These are phyloP conservation scores for Sphaeridia pumilis DNA, from an alignment of 2,888 invertebrate species.

Conservation along the genomic window DNA sequence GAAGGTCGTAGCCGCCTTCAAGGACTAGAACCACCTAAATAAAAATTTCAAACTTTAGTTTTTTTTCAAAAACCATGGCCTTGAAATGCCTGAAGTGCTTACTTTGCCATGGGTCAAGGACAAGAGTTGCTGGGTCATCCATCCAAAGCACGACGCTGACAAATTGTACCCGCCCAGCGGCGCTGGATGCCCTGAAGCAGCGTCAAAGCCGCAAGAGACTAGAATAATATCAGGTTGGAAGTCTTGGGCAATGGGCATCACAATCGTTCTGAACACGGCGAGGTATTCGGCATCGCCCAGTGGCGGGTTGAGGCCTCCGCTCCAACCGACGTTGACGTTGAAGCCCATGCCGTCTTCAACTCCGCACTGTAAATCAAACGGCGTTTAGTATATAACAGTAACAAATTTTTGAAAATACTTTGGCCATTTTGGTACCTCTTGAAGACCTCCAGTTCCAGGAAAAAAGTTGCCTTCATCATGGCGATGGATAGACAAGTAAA, in stretches of 20 bases:
- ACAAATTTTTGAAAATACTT: too few species aligned
- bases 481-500: constrained; percentile 94
- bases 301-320: constrained; percentile 75
- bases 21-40: constrained; percentile 76
- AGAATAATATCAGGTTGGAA: constrained; percentile 86
- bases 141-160: constrained; percentile 90
- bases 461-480: constrained; percentile 99
- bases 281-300: constrained; percentile 88
- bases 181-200: constrained; percentile 70
- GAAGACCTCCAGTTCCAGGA: constrained; percentile 95
- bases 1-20: constrained; percentile 94
- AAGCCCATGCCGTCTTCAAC: constrained; percentile 77
- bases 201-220: constrained; percentile 97
- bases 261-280: constrained; percentile 86
- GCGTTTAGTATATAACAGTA: too few species aligned
- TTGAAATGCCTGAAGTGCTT: too few species aligned
- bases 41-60: too few species aligned
- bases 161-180: constrained; percentile 93
- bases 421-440: constrained; percentile 52
- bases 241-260: constrained; percentile 87
- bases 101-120: constrained; percentile 74
- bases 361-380: constrained; percentile 68
- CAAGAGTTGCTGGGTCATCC: constrained; percentile 89
- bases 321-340: constrained; percentile 95
- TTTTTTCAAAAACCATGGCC: too few species aligned